phyloP scores from a whole-genome alignment of 2,888 invertebrate genomes.

The Polydrusus pterygomalis region DNA sequence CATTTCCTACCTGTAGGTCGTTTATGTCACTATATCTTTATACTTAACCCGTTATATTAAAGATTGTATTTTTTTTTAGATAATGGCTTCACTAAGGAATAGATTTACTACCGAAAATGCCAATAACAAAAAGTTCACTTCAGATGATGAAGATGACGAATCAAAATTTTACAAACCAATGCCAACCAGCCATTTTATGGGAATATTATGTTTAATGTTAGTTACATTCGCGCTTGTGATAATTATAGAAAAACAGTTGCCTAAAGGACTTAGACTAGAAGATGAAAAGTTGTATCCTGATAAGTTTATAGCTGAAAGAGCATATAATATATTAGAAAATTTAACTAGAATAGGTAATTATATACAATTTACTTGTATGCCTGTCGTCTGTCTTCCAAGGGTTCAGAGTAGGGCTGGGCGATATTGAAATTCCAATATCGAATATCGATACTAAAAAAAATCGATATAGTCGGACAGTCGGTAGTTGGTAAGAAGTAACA shows the following conservation, averaged over 20 bases:
- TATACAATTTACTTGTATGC: no score
- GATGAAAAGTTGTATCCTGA: conserved; percentile 70
- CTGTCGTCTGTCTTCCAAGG: no score
- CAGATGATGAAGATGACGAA: conserved; percentile 56
- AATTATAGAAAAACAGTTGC: conserved; percentile 77
- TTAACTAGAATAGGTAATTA: conserved; percentile 73
- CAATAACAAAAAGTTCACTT: conserved; percentile 29
- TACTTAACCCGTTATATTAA: no score
- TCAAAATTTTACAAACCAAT: conserved; percentile 68
- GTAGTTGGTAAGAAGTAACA: no score
- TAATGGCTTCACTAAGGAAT: conserved; percentile 48
- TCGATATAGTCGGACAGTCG: no score
- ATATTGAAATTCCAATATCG: no score
- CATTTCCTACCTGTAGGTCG: no score
- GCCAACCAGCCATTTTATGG: conserved; percentile 73
- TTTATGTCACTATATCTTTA: no score
- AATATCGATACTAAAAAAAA: no score
- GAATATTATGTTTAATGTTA: conserved; percentile 74
- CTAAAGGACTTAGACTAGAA: conserved; percentile 73
- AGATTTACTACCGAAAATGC: conserved; percentile 38
- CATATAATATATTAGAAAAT: conserved; percentile 79
- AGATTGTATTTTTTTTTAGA: conserved; percentile 28
- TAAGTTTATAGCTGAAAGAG: conserved; percentile 79
- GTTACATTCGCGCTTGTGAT: conserved; percentile 75
- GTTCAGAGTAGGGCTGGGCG: no score